phyloP scores from a whole-genome alignment of 2,113 vertebrate species.

The Neopipo cinnamomea region DNA sequence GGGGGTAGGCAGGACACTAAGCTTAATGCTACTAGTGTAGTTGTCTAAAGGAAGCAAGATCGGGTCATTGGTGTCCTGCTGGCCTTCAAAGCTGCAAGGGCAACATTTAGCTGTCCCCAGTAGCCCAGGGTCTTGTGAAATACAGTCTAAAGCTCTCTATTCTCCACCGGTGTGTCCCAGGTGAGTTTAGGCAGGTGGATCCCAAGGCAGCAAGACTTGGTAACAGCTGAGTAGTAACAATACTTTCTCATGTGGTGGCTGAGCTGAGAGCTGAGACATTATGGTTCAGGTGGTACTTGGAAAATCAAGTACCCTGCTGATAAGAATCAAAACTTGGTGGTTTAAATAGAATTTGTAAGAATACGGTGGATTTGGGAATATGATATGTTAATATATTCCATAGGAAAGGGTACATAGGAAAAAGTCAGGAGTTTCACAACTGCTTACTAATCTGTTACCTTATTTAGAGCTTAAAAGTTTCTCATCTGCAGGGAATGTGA shows the following conservation, averaged over 20 bases:
- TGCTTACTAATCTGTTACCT: background rate
- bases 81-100: background rate
- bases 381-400: background rate
- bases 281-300: background rate
- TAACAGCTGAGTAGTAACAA: background rate
- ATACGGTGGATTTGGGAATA: background rate
- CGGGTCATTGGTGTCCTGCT: background rate
- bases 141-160: rapidly evolving
- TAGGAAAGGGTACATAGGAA: background rate
- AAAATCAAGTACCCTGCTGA: background rate
- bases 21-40: background rate
- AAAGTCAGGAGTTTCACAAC: background rate
- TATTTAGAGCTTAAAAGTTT: background rate
- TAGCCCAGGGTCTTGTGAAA: background rate
- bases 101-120: background rate
- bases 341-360: background rate
- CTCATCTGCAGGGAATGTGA: background rate
- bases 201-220: background rate
- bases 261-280: background rate
- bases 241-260: rapidly evolving
- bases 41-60: background rate
- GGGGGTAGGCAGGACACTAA: background rate
- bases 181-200: background rate
- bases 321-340: background rate
- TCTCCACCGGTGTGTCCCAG: rapidly evolving